phyloP scores from a whole-genome alignment of 2,888 invertebrate species.

The Volucella bombylans region DNA sequence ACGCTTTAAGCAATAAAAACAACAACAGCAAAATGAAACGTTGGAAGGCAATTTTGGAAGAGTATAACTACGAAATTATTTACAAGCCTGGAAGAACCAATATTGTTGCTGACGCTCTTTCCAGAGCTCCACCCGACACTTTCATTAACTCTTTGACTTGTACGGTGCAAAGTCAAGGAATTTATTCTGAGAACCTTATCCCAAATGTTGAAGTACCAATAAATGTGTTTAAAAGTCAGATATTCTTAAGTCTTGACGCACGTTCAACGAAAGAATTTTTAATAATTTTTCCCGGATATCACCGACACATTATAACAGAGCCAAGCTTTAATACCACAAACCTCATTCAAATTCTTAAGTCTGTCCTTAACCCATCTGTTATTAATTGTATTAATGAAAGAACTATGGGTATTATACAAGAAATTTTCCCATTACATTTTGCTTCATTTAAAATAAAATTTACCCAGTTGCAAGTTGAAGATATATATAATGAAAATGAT shows the following conservation, averaged over 20 bases:
- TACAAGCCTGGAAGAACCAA: constrained; percentile 48
- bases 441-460: background rate
- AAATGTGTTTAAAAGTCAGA: constrained; percentile 45
- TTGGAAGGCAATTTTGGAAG: constrained; percentile 59
- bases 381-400: constrained; percentile 24
- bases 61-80: constrained; percentile 14
- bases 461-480: background rate
- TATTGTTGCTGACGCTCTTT: constrained; percentile 47
- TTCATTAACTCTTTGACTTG: constrained; percentile 21
- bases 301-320: background rate
- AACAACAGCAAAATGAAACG: constrained; percentile 45
- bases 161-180: constrained; percentile 3
- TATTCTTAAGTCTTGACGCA: background rate
- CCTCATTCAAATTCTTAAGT: constrained; percentile 15
- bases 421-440: constrained; percentile 29
- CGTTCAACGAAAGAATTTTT: no score
- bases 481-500: constrained; percentile 4
- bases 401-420: constrained; percentile 16
- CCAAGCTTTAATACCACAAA: background rate
- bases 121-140: constrained; percentile 20
- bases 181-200: constrained; percentile 39
- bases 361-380: constrained; percentile 21
- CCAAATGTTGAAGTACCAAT: constrained; percentile 43
- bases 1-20: constrained; percentile 18
- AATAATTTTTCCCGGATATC: background rate